These are phyloP conservation scores for Hetaerina americana DNA, from an alignment of 1,140 invertebrate species.

Conservation along the genomic window DNA sequence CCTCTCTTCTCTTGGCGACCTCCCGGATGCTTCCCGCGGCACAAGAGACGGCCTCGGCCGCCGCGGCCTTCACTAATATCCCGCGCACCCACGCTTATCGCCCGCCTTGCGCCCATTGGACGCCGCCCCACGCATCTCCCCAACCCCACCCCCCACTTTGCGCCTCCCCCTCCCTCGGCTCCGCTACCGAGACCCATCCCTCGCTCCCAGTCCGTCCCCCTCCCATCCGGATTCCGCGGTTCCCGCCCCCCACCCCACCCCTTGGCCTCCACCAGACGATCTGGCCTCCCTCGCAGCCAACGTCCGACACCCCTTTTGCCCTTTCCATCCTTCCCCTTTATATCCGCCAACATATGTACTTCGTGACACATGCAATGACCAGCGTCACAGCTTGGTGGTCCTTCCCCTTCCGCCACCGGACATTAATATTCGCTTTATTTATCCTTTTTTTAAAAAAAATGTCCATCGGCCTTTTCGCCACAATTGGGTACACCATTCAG, in stretches of 20 bases:
- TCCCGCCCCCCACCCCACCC: background rate
- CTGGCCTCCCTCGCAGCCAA: background rate
- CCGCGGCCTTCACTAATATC: background rate
- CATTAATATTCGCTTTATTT: no score
- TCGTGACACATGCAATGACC: no score
- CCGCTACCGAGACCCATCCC: background rate
- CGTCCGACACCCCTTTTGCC: background rate
- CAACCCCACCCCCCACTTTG: background rate
- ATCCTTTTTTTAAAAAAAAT: no score
- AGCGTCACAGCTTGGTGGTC: no score
- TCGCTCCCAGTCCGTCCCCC: background rate
- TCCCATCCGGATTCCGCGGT: background rate
- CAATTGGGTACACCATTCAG: no score
- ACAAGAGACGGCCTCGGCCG: background rate
- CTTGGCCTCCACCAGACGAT: background rate
- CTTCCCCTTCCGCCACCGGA: no score
- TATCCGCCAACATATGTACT: no score
- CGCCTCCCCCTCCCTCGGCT: background rate
- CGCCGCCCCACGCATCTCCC: background rate
- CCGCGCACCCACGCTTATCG: background rate
- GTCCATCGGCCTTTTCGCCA: no score
- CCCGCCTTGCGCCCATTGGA: background rate
- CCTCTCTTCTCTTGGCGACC: no score
- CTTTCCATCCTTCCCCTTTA: no score
- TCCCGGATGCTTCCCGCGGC: no score